Evolutionary conservation across 2,888 invertebrate genomes (phyloP).

Genomic region (Metallyticus violacea): DNA sequence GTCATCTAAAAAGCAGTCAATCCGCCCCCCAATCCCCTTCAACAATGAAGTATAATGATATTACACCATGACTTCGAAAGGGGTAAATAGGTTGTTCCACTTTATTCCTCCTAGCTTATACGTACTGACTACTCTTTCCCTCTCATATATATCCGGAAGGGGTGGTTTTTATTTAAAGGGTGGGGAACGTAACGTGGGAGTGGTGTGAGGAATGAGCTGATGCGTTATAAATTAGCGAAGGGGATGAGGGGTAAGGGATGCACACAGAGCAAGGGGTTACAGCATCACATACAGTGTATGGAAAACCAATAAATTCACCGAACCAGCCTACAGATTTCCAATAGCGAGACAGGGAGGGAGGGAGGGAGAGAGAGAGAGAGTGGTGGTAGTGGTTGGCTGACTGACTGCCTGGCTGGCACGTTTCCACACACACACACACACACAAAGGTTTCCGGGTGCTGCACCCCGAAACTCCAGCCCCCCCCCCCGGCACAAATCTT

Average conservation of each 20-base stretch:
- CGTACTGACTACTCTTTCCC: conserved; percentile 12
- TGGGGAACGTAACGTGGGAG: background rate
- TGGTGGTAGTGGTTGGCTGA: background rate
- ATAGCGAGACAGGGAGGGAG: conserved; percentile 24
- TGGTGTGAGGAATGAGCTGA: conserved; percentile 24
- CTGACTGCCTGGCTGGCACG: background rate
- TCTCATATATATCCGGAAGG: conserved; percentile 11
- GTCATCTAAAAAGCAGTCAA: background rate
- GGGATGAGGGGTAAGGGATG: background rate
- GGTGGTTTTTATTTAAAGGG: conserved; percentile 25
- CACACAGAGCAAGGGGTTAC: background rate
- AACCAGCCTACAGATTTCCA: conserved; percentile 32
- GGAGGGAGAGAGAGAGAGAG: background rate
- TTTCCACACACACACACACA: background rate
- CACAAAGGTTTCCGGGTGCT: background rate
- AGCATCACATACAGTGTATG: conserved; percentile 29
- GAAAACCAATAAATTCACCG: conserved; percentile 34
- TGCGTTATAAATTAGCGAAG: conserved; percentile 26
- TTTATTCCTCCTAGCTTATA: background rate
- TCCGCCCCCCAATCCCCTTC: background rate
- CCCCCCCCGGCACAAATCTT: background rate
- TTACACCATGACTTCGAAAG: background rate
- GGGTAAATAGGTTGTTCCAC: conserved; percentile 5
- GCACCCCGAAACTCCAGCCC: background rate
- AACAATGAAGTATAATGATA: conserved; percentile 17